phyloP scores from a whole-genome alignment of 2,888 invertebrate genomes.

The Chalcosyrphus nemorum region DNA sequence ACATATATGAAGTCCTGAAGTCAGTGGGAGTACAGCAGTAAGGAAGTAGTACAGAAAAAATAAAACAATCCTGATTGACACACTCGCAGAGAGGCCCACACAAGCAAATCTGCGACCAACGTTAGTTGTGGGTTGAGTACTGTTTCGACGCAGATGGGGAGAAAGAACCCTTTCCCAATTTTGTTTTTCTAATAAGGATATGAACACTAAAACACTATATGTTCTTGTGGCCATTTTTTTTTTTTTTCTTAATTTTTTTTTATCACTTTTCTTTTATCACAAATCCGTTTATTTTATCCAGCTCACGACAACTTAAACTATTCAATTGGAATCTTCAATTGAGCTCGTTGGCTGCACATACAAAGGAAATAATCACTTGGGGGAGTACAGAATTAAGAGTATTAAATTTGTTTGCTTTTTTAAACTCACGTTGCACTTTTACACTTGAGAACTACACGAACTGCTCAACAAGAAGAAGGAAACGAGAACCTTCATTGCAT shows the following conservation, averaged over 20 bases:
- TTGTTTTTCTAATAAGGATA: slow-evolving; percentile 11
- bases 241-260: neutral
- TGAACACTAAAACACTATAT: slow-evolving; percentile 12
- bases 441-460: slow-evolving; percentile 28
- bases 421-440: slow-evolving; percentile 60
- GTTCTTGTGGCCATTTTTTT: neutral
- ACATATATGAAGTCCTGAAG: neutral
- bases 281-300: neutral
- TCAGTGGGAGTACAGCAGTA: neutral
- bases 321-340: neutral
- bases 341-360: neutral
- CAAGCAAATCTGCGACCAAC: slow-evolving; percentile 13
- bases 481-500: slow-evolving; percentile 31
- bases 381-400: slow-evolving; percentile 3
- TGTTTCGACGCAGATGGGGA: slow-evolving; percentile 6
- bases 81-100: slow-evolving; percentile 26
- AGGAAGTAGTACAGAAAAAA: neutral
- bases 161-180: slow-evolving; percentile 32
- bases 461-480: neutral
- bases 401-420: slow-evolving; percentile 24
- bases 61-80: slow-evolving; percentile 22
- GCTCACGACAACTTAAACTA: slow-evolving; percentile 1
- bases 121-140: slow-evolving; percentile 5
- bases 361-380: slow-evolving; percentile 11
- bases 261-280: slow-evolving; percentile 10